Base-by-base conservation (phyloP, 2,113 vertebrate species). In the Hydrochoerus hydrochaeris region DNA sequence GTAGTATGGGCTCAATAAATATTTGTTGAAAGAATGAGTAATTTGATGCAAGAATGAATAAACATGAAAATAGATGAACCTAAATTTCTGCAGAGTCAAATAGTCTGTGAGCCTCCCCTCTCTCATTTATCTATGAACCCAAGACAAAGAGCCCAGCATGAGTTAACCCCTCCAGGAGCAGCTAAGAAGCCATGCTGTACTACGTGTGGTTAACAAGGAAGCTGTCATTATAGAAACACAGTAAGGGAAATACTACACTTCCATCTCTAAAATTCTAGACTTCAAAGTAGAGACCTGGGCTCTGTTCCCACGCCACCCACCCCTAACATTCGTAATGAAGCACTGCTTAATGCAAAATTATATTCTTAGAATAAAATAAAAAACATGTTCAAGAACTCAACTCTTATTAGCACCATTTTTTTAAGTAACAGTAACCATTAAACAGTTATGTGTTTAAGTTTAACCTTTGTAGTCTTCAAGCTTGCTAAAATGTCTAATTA, bases 371-470 rank as follows among this genome's bases (percentile, higher is more conserved):
- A 32, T 73, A 80, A 93, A 95, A 80, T 57, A 22, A 78, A 94
- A 96, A 96, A 54, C 32, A 85, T 69, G 35, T 85, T 95, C 88
- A 49, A 73, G 82, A 95, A 92, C 44, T 88, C 69, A 97, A 92
- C 77, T 54, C 46, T 91, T 95, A 95, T 95, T 97, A 92, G 91
- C 90, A 94, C 83, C 26, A 60, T 62, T 93, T 94, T 84, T 86
- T 80, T 80, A 24, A 52, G 78, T 96, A 92, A 89, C 46, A 90
- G 65, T 96, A 96, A 95, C 78, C 30, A 91, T 96, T 95, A 93
- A 96, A 91, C 32, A 92, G 83, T 96, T 96, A 94, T 58, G 17
- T 87, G 95, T 94, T 96, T 97, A 97, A 98, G 95, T 94, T 96
- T 97, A 97, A 98, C 88, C 94, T 97, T 84, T 90, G 46, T 77